Base-by-base conservation (phyloP, 2,797 vertebrate genomes). In the Eospalax fontanierii region DNA sequence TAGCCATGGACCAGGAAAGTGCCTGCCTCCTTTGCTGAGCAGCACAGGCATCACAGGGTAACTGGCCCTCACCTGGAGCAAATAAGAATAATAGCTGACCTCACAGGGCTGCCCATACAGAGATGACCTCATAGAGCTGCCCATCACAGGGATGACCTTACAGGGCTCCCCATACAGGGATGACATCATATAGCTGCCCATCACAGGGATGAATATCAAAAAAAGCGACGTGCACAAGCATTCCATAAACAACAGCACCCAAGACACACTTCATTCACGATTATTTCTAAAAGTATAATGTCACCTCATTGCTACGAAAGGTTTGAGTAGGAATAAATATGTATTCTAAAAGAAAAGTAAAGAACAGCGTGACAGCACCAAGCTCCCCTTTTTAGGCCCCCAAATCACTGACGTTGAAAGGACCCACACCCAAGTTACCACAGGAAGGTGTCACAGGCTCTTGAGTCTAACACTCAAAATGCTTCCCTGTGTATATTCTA, bases 31-130 rank as follows among this genome's bases (percentile, higher is more conserved):
- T 38, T 26, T 65, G 40, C 71, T 50, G 33, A 6, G 46, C 19
- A 11, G 0, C 0, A 4, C 33, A 24, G 2, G 6, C 2, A 0
- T 2, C 65, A 5, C 35, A 0, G 9, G 15, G 11, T n/a, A 11
- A 15, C 57, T 22, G 59, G 6, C 22, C 74, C 38, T 80, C 46
- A 35, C 33, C 71, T 73, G 80, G 30, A 78, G 82, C 14, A 76
- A 81, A 33, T n/a, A 14, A 61, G 61, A 71, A 4, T 0, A 11
- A 16, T 11, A 38, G 28, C 22, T 54, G 83, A 38, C 46, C 65
- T 79, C 71, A 16, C 35, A 43, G 61, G 38, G 18, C 30, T 54
- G 14, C 50, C 50, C 50, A 54, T 54, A 54, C 50, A 54, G 50
- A 38, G 28, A 15, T 54, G 83, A 38, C 46, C 65, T 79, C 71